Evolutionary conservation across 2,888 invertebrate species (phyloP).

Genomic region (Acleris cristana): DNA sequence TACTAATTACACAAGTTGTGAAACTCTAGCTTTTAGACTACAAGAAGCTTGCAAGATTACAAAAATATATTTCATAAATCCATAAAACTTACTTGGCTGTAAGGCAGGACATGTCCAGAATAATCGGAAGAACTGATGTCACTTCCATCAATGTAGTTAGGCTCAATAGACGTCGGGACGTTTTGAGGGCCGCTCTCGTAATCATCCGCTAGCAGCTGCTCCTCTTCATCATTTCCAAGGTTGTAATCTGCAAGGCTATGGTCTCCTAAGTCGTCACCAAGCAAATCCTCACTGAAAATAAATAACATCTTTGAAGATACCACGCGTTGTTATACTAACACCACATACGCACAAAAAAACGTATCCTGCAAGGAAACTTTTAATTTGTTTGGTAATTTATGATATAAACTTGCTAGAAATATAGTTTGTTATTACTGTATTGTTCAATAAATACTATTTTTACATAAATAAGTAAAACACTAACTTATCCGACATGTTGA

Average conservation of each 20-base stretch:
- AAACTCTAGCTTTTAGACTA: background rate
- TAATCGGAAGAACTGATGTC: conserved; percentile 62
- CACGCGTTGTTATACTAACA: conserved; percentile 6
- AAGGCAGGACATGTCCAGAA: conserved; percentile 58
- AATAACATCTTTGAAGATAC: conserved; percentile 42
- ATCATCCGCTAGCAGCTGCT: conserved; percentile 77
- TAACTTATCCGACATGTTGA: conserved; percentile 82
- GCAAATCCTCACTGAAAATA: conserved; percentile 76
- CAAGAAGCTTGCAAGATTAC: background rate
- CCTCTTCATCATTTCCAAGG: conserved; percentile 80
- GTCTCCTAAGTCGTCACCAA: conserved; percentile 78
- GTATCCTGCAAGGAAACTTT: background rate
- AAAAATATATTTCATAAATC: background rate
- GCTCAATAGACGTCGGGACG: conserved; percentile 63
- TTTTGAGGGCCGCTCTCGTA: conserved; percentile 70
- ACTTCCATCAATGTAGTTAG: conserved; percentile 52
- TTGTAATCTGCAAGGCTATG: conserved; percentile 79
- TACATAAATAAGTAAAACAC: conserved; percentile 51
- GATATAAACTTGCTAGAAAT: background rate
- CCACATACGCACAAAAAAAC: background rate
- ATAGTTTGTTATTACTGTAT: background rate
- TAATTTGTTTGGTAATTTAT: background rate
- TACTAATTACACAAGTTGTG: conserved; percentile 17
- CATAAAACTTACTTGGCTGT: conserved; percentile 56
- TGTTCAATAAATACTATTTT: background rate